Base-by-base conservation (phyloP, 2,888 invertebrate genomes). In the Ischnura elegans region DNA sequence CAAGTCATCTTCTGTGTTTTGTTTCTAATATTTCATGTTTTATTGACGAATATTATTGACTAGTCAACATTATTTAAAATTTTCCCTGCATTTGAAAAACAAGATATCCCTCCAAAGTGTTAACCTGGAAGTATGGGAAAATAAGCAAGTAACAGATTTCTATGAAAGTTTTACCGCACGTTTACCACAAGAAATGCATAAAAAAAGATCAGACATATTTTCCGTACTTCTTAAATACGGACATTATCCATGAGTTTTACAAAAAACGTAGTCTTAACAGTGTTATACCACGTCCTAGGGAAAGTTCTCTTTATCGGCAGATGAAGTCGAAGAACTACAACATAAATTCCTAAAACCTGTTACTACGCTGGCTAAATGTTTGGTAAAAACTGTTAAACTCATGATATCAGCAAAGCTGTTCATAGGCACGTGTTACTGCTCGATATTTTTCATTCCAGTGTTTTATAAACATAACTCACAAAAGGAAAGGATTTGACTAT, bases 121-220 rank as follows among this genome's bases (percentile, higher is more conserved):
- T 36, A 10, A 29, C 3, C 36, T 36, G 76, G 29, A 2, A 76
- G 29, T 76, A 10, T 8, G 4, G n/a, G 76, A 76, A 8, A 76
- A 36, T 29, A 36, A 76, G 76, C 76, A 36, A 76, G 36, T 1
- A 36, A 16, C 16, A 29, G 36, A 36, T 76, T 36, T 76, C 76
- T 76, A 76, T 76, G 10, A 36, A 36, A 36, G 76, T 36, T 36
- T 36, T 76, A 76, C 76, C 76, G 76, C 76, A 76, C 76, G 29
- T 76, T 76, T 76, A 76, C 76, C 76, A 76, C 76, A 76, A 76
- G n/a, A 76, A 76, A 76, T 76, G 76, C 13, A 36, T 10, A 76
- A 36, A 1, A 76, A 76, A 10, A 36, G 16, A 61, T 61, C 19
- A 61, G 16, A 61, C 5, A 76, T 10, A 6, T 36, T 36, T 3